Conservation (phyloP, 1,140 invertebrate species). For the Cherax quadricarinatus region DNA sequence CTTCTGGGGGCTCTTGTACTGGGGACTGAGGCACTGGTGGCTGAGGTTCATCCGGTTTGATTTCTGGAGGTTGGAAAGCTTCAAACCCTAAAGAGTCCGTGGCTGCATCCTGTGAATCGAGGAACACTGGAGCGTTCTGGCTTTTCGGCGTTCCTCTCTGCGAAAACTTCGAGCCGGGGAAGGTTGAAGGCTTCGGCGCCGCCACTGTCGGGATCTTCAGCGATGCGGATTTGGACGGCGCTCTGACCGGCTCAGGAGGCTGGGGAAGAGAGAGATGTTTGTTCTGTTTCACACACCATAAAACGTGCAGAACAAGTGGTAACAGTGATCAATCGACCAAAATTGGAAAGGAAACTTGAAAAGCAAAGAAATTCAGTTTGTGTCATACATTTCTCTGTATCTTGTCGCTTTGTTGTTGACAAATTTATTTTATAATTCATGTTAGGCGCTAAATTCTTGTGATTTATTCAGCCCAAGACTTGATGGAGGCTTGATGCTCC, state of each 20-base stretch:
- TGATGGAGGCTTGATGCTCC: too few species aligned
- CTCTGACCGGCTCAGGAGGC: conserved; percentile 27
- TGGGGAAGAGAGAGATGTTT: not conserved
- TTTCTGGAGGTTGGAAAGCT: not conserved
- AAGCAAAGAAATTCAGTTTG: too few species aligned
- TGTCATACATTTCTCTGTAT: too few species aligned
- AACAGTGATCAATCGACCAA: too few species aligned
- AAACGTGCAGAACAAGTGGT: too few species aligned
- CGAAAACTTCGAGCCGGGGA: not conserved
- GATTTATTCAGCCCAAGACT: too few species aligned
- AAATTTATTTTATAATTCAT: too few species aligned
- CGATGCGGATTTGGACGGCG: not conserved
- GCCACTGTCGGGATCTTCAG: conserved; percentile 41
- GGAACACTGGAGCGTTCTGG: not conserved
- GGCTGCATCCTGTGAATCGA: not conserved
- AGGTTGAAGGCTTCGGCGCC: conserved; percentile 16
- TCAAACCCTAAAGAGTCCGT: not conserved
- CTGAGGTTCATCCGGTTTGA: not conserved
- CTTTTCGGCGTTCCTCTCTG: not conserved
- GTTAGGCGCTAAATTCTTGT: too few species aligned
- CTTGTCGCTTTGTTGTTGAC: too few species aligned
- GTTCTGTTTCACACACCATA: too few species aligned
- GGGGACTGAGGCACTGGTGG: not conserved
- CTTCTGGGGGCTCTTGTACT: too few species aligned
- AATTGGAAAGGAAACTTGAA: too few species aligned